A percentile compares a stretch with the other conserved stretches of the same genome.
Evolutionary conservation across 2,888 invertebrate species (phyloP).

Genomic region (Osedax frankpressi): DNA sequence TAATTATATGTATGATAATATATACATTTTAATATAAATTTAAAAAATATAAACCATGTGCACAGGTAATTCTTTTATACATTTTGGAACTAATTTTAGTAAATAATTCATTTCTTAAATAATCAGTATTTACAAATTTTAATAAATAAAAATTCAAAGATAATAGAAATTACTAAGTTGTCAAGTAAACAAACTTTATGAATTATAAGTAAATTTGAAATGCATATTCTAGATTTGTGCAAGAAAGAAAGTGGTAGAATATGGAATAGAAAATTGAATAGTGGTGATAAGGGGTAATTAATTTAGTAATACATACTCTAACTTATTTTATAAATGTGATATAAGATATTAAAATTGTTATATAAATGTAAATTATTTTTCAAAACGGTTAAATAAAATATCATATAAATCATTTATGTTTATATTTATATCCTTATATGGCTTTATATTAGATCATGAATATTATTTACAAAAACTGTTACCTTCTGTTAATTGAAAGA

Average conservation of each 20-base stretch:
- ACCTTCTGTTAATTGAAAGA: too few species aligned
- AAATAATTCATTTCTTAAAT: neutral
- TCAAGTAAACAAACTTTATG: neutral
- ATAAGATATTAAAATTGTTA: too few species aligned
- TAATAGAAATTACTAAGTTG: neutral
- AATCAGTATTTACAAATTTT: neutral
- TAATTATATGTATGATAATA: too few species aligned
- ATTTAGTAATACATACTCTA: too few species aligned
- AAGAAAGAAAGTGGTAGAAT: slow-evolving; percentile 38
- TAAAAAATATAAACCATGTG: neutral
- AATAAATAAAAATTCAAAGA: too few species aligned
- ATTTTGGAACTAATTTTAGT: neutral
- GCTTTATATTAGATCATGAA: too few species aligned
- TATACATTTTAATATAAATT: neutral
- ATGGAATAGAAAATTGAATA: slow-evolving; percentile 40
- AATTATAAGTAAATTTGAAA: neutral
- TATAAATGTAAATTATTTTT: too few species aligned
- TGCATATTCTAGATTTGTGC: slow-evolving; percentile 33
- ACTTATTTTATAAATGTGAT: too few species aligned
- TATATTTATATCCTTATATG: too few species aligned
- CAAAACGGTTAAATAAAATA: too few species aligned
- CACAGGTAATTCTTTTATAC: neutral
- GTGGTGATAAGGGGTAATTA: slow-evolving; percentile 41
- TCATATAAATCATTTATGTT: too few species aligned
- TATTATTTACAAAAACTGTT: too few species aligned